These are phyloP conservation scores for Kryptolebias marmoratus DNA, from an alignment of 2,113 vertebrate genomes.

Conservation along the genomic window DNA sequence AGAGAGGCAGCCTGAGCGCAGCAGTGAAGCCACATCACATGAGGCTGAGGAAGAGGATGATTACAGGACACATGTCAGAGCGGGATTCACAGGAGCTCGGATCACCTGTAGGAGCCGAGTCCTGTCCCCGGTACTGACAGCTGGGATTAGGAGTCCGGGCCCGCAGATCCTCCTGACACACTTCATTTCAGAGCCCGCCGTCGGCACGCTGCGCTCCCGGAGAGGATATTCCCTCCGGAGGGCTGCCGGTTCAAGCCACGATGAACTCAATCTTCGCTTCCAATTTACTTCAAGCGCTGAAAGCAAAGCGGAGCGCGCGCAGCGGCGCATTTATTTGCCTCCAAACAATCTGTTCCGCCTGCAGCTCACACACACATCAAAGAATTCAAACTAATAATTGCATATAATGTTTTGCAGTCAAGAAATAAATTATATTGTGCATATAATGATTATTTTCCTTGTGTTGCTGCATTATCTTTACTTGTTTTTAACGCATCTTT, in stretches of 20 bases:
- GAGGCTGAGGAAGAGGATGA: neutral
- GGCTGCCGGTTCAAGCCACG: conserved; percentile 75
- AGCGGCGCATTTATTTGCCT: conserved; percentile 26
- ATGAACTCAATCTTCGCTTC: conserved; percentile 84
- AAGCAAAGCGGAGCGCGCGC: conserved; percentile 50
- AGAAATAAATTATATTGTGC: too few relatives aligned
- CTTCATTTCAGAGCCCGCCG: conserved; percentile 69
- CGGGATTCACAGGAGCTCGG: conserved; percentile 9
- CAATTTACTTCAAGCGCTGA: conserved; percentile 79
- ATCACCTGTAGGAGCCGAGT: conserved; percentile 27
- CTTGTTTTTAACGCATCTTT: neutral
- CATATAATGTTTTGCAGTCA: too few relatives aligned
- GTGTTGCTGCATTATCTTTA: neutral
- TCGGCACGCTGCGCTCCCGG: conserved; percentile 64
- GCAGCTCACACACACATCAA: neutral
- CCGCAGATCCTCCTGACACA: conserved; percentile 74
- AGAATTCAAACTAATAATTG: too few relatives aligned
- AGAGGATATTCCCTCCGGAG: conserved; percentile 76
- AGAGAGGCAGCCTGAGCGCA: neutral
- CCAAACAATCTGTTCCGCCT: conserved; percentile 32
- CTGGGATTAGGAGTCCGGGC: conserved; percentile 67
- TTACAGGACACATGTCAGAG: conserved; percentile 12
- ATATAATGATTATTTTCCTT: conserved; percentile 12
- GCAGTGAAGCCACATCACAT: neutral
- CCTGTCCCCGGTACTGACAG: conserved; percentile 52